A percentile compares a stretch with the other conserved stretches of the same genome.
These are phyloP conservation scores for Siderastrea siderea DNA, from an alignment of 92 coral and sea anemone genomes.

Conservation along the genomic window DNA sequence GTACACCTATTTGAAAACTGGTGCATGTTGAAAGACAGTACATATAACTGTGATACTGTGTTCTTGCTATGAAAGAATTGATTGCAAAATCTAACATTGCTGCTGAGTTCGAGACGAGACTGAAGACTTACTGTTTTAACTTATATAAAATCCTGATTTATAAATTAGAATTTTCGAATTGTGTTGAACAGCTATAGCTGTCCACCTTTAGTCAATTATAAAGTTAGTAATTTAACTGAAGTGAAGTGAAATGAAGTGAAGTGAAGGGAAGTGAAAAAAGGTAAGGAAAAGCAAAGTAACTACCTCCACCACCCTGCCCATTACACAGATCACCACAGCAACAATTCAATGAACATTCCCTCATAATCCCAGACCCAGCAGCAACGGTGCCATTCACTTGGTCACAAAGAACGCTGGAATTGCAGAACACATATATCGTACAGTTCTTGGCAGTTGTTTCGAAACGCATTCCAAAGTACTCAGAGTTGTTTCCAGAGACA, in stretches of 20 bases:
- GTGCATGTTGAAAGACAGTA: too few species aligned
- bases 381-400: not conserved
- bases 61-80: too few species aligned
- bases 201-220: not conserved
- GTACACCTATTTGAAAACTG: too few species aligned
- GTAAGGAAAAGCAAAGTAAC: not conserved
- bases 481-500: not conserved
- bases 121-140: too few species aligned
- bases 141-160: not conserved
- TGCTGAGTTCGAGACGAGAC: too few species aligned
- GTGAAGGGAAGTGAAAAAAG: not conserved
- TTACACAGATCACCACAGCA: constrained; percentile 15
- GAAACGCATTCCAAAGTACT: not conserved
- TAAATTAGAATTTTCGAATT: not conserved
- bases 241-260: not conserved
- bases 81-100: too few species aligned
- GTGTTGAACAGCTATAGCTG: not conserved
- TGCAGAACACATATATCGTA: not conserved
- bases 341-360: not conserved
- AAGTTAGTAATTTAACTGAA: not conserved
- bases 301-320: constrained; percentile 4
- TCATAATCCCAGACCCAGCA: not conserved
- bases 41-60: too few species aligned
- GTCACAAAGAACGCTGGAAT: not conserved
- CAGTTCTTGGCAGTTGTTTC: not conserved